These are phyloP conservation scores for Bradypodion pumilum DNA, from an alignment of 2,797 vertebrate species.

Conservation along the genomic window DNA sequence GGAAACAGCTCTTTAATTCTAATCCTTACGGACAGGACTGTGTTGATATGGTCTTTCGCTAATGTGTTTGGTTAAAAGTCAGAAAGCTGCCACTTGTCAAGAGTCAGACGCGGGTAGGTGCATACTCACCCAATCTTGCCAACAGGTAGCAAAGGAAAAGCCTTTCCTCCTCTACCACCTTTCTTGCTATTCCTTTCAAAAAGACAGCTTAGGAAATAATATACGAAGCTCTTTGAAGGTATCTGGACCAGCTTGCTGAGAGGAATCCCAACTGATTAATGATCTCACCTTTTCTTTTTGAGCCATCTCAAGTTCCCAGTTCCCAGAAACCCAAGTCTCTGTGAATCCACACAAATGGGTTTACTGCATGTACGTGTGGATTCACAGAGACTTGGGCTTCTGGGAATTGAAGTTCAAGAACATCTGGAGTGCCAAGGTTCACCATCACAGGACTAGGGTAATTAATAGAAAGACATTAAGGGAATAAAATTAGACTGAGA, in stretches of 20 bases:
- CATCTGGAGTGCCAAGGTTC: too few species aligned
- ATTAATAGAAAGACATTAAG: too few species aligned
- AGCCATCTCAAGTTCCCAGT: too few species aligned
- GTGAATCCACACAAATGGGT: too few species aligned
- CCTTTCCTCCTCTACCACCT: constrained; percentile 50
- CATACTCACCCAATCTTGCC: not conserved
- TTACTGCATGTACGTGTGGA: too few species aligned
- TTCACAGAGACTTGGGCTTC: too few species aligned
- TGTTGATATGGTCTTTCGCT: constrained; percentile 16
- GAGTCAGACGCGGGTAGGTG: not conserved
- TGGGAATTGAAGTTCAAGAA: too few species aligned
- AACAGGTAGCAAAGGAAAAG: constrained; percentile 17
- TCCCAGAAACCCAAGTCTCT: too few species aligned
- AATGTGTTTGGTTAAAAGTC: constrained; percentile 44
- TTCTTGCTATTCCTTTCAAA: constrained; percentile 7
- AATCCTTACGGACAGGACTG: constrained; percentile 54
- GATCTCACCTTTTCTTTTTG: not conserved
- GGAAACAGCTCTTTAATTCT: constrained; percentile 46
- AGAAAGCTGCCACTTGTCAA: constrained; percentile 35
- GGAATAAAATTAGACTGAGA: too few species aligned
- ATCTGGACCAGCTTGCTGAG: not conserved
- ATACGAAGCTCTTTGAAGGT: not conserved
- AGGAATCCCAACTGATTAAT: not conserved
- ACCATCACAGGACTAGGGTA: too few species aligned
- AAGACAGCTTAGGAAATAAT: not conserved